Conservation (phyloP, 1,140 invertebrate genomes). For the Berghia stephanieae region DNA sequence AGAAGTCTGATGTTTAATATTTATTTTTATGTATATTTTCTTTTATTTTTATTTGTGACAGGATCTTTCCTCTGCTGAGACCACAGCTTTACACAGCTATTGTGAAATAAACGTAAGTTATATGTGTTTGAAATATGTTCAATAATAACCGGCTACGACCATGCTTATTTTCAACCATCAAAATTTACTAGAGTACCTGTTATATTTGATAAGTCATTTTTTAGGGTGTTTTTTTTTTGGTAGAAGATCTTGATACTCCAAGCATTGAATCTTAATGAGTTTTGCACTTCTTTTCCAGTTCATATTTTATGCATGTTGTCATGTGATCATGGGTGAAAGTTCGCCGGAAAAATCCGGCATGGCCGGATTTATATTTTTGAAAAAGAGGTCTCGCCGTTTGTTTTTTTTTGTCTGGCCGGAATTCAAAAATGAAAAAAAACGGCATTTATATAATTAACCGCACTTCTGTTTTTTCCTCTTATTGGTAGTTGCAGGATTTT, state of each 20-base stretch:
- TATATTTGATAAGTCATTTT: too few species aligned
- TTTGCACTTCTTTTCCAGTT: background rate
- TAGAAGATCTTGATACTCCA: background rate
- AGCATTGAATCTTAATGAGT: background rate
- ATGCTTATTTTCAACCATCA: background rate
- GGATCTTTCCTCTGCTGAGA: slow-evolving; percentile 81
- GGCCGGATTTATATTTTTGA: too few species aligned
- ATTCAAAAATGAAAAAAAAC: too few species aligned
- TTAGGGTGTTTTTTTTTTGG: background rate
- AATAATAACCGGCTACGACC: background rate
- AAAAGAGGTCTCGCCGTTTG: too few species aligned
- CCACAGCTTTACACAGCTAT: slow-evolving; percentile 80
- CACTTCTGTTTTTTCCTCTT: too few species aligned
- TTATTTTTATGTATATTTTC: slow-evolving; percentile 11
- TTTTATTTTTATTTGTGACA: slow-evolving; percentile 42
- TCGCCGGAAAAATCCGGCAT: too few species aligned
- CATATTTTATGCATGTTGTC: background rate
- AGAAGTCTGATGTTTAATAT: too few species aligned
- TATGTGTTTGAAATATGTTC: background rate
- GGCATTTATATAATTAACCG: too few species aligned
- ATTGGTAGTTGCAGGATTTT: too few species aligned
- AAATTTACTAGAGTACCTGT: too few species aligned
- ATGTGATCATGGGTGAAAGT: background rate
- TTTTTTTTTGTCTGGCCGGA: too few species aligned
- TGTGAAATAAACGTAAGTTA: slow-evolving; percentile 78